phyloP scores from a whole-genome alignment of 2,113 vertebrate species.

The Pionites leucogaster region DNA sequence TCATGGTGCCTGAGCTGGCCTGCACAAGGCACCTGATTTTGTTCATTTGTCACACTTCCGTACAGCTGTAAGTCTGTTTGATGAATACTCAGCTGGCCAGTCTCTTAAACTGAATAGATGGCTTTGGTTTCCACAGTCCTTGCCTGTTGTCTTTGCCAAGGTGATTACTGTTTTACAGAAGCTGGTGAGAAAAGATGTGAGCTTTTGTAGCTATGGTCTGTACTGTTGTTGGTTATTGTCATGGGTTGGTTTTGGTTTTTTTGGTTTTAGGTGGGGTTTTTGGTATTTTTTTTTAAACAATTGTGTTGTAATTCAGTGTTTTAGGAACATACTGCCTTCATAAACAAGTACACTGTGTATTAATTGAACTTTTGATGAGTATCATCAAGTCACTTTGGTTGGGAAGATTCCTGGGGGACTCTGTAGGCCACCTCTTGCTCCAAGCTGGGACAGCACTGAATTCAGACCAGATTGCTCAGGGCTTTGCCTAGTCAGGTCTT shows the following conservation, averaged over 20 bases:
- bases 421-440: background rate
- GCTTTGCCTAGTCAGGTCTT: background rate
- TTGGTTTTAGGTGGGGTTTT: background rate
- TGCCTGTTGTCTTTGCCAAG: background rate
- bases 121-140: background rate
- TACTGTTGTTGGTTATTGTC: background rate
- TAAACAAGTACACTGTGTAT: background rate
- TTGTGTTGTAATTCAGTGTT: background rate
- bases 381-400: background rate
- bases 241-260: background rate
- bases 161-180: background rate
- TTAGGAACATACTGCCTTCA: background rate
- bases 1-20: background rate
- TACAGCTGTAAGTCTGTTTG: background rate
- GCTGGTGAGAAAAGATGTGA: background rate
- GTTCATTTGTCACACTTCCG: background rate
- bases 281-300: background rate
- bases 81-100: background rate
- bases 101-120: background rate
- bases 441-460: background rate
- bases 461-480: background rate
- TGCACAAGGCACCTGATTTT: background rate
- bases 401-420: background rate
- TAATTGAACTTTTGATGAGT: background rate
- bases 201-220: background rate